Base-by-base conservation (phyloP, 2,113 vertebrate genomes). In the Piaya cayana region DNA sequence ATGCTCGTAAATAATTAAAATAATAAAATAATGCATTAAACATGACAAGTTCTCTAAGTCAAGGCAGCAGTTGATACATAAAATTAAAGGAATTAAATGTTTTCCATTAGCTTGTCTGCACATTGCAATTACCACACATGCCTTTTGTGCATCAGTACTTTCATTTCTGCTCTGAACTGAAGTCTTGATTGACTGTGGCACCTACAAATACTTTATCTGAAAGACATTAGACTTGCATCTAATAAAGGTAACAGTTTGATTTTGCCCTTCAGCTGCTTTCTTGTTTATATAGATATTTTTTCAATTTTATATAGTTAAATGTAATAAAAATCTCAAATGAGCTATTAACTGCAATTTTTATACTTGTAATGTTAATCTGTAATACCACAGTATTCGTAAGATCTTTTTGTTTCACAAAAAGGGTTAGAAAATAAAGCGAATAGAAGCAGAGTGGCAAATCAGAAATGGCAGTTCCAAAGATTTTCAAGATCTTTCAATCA, bases 71-170 rank as follows among this genome's bases (percentile, higher is more conserved):
- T 96, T 98, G 97, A 98, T 98, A 98, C 88, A 97, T 98, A 97
- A 98, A 98, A 98, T 98, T 98, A 98, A 98, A 98, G 97, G 97
- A 97, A 98, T 97, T 79, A 93, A 97, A 97, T 98, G 97, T 97
- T 98, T 98, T 98, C 97, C 97, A 98, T 99, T 99, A 98, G 98
- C 98, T 98, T 98, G 98, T 98, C 98, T 98, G 95, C 97, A 96
- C 96, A 97, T 98, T 97, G 96, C 98, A 98, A 98, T 98, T 98
- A 98, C 98, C 97, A 97, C 96, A 94, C 93, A 97, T 98, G 97
- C 98, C 98, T 98, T 99, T 98, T 98, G 98, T 98, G 98, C 98
- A 96, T 98, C 98, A 97, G 92, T 98, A 97, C 98, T 97, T 98
- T 98, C 97, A 97, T 98, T 98, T 98, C 97, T 97, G 94, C 95